Conservation (phyloP, 2,113 vertebrate genomes). For the Carollia perspicillata region DNA sequence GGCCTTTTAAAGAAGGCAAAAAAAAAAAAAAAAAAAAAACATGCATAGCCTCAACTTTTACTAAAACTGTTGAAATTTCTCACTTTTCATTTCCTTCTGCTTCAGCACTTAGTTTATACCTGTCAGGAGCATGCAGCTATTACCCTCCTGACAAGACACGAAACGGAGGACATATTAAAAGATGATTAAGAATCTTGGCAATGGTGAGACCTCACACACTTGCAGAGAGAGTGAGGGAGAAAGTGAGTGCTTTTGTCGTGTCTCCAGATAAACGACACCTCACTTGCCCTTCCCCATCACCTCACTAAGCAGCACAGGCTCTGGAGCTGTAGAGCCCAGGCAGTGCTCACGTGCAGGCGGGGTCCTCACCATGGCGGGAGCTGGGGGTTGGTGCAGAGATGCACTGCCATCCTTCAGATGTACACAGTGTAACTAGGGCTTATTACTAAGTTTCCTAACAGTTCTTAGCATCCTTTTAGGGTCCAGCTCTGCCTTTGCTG, state of each 20-base stretch:
- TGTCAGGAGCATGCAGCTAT: not conserved
- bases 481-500: not conserved
- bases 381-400: not conserved
- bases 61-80: not conserved
- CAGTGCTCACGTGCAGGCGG: not conserved
- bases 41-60: not conserved
- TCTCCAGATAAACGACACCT: not conserved
- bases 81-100: not conserved
- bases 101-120: not conserved
- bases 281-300: not conserved
- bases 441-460: not conserved
- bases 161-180: not conserved
- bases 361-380: not conserved
- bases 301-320: not conserved
- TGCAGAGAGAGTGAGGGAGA: not conserved
- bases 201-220: not conserved
- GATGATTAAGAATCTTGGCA: not conserved
- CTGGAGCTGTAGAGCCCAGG: rapidly evolving
- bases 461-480: not conserved
- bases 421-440: not conserved
- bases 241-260: not conserved
- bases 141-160: not conserved
- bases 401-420: not conserved
- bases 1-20: constrained; percentile 13
- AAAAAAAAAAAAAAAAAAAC: not conserved